Conservation (phyloP, 1,140 invertebrate genomes). For the Lysiphlebus fabarum region DNA sequence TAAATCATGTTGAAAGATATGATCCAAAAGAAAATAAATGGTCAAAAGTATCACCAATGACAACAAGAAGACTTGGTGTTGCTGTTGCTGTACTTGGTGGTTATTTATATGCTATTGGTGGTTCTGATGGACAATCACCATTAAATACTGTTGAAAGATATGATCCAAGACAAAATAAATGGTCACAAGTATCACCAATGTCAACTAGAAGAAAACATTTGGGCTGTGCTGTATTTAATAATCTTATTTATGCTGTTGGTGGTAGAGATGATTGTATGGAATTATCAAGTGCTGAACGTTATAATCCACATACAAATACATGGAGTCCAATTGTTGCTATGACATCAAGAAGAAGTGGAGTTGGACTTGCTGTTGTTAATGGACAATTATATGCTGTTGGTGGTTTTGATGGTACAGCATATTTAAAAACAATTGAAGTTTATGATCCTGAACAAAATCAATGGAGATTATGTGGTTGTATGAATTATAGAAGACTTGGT, state of each 20-base stretch:
- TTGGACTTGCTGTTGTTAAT: constrained; percentile 96
- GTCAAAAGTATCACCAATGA: constrained; percentile 97
- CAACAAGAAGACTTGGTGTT: constrained; percentile 91
- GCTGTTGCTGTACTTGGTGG: constrained; percentile 95
- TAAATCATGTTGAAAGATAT: constrained; percentile 85
- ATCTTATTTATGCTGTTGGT: constrained; percentile 95
- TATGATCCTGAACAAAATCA: constrained; percentile 97
- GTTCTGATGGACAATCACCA: constrained; percentile 94
- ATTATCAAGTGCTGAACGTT: constrained; percentile 90
- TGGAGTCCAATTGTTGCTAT: constrained; percentile 99
- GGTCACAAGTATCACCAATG: constrained; percentile 95
- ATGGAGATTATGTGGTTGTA: constrained; percentile 94
- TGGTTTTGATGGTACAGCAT: constrained; percentile 96
- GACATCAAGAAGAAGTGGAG: constrained; percentile 94
- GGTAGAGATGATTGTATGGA: constrained; percentile 97
- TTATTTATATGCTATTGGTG: constrained; percentile 94
- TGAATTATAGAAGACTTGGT: constrained; percentile 96
- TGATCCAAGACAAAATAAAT: constrained; percentile 93
- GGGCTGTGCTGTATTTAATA: constrained; percentile 97
- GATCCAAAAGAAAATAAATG: constrained; percentile 97
- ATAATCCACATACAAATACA: constrained; percentile 92
- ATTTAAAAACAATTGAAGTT: constrained; percentile 97
- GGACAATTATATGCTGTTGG: constrained; percentile 95
- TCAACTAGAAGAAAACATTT: constrained; percentile 95
- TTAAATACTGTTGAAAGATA: constrained; percentile 93